Percentiles rank a stretch among this genome's conserved stretches.
Conservation (phyloP, 2,113 vertebrate genomes). For the Verasper variegatus region DNA sequence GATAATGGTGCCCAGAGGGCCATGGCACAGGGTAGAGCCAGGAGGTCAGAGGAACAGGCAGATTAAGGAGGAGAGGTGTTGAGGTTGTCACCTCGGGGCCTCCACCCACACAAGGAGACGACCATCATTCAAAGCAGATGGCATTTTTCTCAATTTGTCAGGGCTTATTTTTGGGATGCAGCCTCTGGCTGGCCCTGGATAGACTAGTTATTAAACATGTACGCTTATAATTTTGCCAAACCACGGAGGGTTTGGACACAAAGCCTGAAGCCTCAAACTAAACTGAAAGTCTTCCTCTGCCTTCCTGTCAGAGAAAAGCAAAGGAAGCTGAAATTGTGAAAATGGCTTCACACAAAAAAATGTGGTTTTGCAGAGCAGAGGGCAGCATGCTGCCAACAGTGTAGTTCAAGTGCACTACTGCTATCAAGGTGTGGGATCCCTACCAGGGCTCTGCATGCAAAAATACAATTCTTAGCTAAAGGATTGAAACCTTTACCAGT, state of each 20-base stretch:
- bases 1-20: constrained; percentile 70
- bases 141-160: constrained; percentile 76
- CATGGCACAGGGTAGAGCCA: constrained; percentile 31
- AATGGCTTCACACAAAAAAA: constrained; percentile 29
- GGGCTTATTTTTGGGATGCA: constrained; percentile 76
- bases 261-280: constrained; percentile 70
- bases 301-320: constrained; percentile 43
- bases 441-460: constrained; percentile 2
- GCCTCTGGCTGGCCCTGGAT: constrained; percentile 75
- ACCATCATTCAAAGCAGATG: constrained; percentile 81
- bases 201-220: constrained; percentile 79
- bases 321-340: constrained; percentile 41
- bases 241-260: constrained; percentile 73
- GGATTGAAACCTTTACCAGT: not conserved
- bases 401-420: constrained; percentile 11
- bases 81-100: constrained; percentile 79
- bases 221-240: constrained; percentile 74
- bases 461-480: not conserved
- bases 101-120: constrained; percentile 63
- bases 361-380: not conserved
- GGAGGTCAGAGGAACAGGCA: constrained; percentile 70
- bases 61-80: constrained; percentile 77
- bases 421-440: not conserved
- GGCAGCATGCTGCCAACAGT: constrained; percentile 24
- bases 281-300: constrained; percentile 54